A percentile compares a stretch with the other conserved stretches of the same genome.
Evolutionary conservation across 2,888 invertebrate species (phyloP).

Genomic region (Tolmerus cingulatus): DNA sequence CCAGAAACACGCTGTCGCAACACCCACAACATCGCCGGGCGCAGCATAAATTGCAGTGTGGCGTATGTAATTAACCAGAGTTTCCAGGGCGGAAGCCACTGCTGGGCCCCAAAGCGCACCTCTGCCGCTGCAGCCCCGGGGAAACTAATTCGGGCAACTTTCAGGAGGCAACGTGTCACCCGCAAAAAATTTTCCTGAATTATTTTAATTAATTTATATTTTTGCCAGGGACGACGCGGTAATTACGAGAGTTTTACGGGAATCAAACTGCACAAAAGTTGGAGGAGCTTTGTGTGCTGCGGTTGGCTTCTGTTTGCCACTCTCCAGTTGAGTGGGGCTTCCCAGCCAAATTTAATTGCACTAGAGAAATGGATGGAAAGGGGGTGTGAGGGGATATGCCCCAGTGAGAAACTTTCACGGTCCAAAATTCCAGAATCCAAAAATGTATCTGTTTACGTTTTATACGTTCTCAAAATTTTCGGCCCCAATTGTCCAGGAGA

Average conservation of each 20-base stretch:
- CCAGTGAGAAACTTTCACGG: not conserved
- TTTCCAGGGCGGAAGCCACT: not conserved
- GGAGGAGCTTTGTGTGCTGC: not conserved
- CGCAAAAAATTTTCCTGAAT: not conserved
- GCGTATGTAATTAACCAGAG: slow-evolving; percentile 16
- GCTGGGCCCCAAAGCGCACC: not conserved
- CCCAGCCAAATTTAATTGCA: not conserved
- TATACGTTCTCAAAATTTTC: not conserved
- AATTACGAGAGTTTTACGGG: not conserved
- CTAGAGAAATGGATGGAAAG: too few species aligned
- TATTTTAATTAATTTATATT: slow-evolving; percentile 20
- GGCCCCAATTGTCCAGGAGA: not conserved
- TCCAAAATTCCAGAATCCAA: not conserved
- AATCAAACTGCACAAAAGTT: not conserved
- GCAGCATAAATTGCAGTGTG: slow-evolving; percentile 15
- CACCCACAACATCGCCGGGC: slow-evolving; percentile 11
- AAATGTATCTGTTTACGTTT: not conserved
- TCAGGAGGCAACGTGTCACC: not conserved
- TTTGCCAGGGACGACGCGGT: not conserved
- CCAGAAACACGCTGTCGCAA: slow-evolving; percentile 23
- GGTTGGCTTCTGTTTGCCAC: not conserved
- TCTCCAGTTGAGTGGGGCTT: not conserved
- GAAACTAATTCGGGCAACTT: slow-evolving; percentile 22
- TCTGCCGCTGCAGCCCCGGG: not conserved
- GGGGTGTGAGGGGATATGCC: not conserved